phyloP scores from a whole-genome alignment of 2,113 vertebrate genomes.

The Meleagris gallopavo region DNA sequence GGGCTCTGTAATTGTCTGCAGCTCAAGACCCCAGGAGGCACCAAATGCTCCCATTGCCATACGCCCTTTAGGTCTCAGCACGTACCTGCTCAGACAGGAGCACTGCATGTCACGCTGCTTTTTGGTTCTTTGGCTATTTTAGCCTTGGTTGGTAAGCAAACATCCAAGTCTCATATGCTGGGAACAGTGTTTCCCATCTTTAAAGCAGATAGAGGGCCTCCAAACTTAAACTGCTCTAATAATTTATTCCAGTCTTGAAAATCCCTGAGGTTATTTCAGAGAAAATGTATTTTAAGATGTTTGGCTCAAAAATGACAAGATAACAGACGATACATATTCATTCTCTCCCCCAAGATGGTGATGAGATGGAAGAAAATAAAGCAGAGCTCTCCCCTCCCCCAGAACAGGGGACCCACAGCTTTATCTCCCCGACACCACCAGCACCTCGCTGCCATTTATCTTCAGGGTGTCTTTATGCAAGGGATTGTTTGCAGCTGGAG shows the following conservation, averaged over 20 bases:
- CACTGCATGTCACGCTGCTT: not conserved
- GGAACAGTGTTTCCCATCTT: not conserved
- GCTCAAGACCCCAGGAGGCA: not conserved
- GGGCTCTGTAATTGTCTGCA: not conserved
- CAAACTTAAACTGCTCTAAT: constrained; percentile 41
- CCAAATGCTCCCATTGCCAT: not conserved
- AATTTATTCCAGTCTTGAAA: constrained; percentile 66
- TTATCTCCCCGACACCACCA: not conserved
- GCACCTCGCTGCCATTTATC: constrained; percentile 27
- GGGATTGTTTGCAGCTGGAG: constrained; percentile 20
- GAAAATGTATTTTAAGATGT: constrained; percentile 63
- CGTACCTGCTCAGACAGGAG: not conserved
- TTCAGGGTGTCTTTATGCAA: not conserved
- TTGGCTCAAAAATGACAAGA: constrained; percentile 45
- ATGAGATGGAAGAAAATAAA: constrained; percentile 51
- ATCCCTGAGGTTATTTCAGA: constrained; percentile 51
- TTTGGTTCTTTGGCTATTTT: fast-evolving
- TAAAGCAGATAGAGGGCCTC: not conserved
- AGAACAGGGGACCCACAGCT: not conserved
- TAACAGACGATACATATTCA: constrained; percentile 65
- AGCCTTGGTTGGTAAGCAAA: not conserved
- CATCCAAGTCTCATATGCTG: not conserved
- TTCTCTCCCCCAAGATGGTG: constrained; percentile 31
- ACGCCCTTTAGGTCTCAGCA: not conserved
- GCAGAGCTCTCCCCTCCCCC: constrained; percentile 28